Evolutionary conservation across 23 tunicate genomes (phyloP).

Genomic region (Clavelina lepadiformis): DNA sequence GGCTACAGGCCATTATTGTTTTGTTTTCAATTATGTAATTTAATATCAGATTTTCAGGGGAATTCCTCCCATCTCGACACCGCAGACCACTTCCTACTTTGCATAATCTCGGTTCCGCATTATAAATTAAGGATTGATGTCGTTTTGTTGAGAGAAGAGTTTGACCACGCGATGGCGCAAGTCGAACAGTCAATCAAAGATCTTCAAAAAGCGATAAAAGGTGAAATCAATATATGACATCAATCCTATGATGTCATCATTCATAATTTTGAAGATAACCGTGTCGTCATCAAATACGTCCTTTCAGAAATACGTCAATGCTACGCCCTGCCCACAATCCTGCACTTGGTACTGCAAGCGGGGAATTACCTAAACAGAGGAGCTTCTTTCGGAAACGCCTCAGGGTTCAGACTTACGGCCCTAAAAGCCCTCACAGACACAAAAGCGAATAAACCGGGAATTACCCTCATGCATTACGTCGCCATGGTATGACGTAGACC

Average conservation of each 20-base stretch:
- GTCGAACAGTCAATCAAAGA: conserved; percentile 46
- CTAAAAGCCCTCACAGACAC: conserved; percentile 68
- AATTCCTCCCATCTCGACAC: conserved; percentile 36
- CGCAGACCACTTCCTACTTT: conserved; percentile 60
- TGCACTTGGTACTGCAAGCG: conserved; percentile 82
- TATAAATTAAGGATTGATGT: conserved; percentile 72
- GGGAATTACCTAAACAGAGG: conserved; percentile 89
- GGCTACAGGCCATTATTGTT: no score
- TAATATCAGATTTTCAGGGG: conserved; percentile 35
- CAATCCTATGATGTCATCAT: background rate
- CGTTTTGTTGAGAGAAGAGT: conserved; percentile 55
- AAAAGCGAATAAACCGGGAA: conserved; percentile 87
- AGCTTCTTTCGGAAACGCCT: conserved; percentile 79
- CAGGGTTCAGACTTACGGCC: conserved; percentile 70
- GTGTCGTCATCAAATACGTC: no score
- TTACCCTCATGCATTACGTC: conserved; percentile 91
- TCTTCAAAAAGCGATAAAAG: conserved; percentile 57
- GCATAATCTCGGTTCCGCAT: conserved; percentile 45
- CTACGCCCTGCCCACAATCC: conserved; percentile 57
- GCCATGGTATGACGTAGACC: conserved; percentile 55
- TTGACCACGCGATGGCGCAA: conserved; percentile 56
- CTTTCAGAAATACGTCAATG: conserved; percentile 77
- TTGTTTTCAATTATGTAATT: background rate
- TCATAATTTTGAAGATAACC: no score
- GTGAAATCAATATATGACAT: conserved; percentile 6